These are phyloP conservation scores for Coptotermes formosanus DNA, from an alignment of 1,140 invertebrate genomes.

Conservation along the genomic window DNA sequence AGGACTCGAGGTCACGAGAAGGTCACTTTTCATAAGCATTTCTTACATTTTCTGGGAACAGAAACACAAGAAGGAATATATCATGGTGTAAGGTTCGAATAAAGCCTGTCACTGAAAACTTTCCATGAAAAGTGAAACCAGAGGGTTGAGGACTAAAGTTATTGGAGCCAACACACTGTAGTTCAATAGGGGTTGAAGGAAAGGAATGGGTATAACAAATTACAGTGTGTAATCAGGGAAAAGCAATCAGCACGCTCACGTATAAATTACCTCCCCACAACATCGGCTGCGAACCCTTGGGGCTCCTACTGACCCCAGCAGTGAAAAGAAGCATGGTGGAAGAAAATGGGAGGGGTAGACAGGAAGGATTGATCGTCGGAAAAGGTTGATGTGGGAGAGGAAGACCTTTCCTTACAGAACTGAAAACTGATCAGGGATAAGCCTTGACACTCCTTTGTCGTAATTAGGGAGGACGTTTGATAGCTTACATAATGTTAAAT, in stretches of 20 bases:
- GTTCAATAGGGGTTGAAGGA: neutral
- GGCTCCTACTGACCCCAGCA: neutral
- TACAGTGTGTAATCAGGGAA: neutral
- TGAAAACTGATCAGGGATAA: neutral
- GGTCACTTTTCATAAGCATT: too few relatives aligned
- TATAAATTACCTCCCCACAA: conserved; percentile 10
- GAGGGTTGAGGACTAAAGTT: neutral
- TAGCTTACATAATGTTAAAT: neutral
- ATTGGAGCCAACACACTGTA: neutral
- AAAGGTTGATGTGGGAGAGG: neutral
- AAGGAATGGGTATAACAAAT: neutral
- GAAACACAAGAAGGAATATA: too few relatives aligned
- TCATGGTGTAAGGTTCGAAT: neutral
- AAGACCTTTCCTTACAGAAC: neutral
- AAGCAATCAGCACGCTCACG: conserved; percentile 14
- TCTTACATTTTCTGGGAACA: too few relatives aligned
- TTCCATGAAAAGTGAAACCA: neutral
- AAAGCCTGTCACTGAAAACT: neutral
- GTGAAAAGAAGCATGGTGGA: conserved; percentile 11
- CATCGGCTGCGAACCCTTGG: neutral
- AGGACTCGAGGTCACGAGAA: too few relatives aligned
- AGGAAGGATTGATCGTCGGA: neutral
- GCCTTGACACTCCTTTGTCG: neutral
- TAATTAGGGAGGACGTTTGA: neutral
- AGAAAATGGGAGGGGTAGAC: neutral